Base-by-base conservation (phyloP, 2,113 vertebrate species). In the Murina feae region DNA sequence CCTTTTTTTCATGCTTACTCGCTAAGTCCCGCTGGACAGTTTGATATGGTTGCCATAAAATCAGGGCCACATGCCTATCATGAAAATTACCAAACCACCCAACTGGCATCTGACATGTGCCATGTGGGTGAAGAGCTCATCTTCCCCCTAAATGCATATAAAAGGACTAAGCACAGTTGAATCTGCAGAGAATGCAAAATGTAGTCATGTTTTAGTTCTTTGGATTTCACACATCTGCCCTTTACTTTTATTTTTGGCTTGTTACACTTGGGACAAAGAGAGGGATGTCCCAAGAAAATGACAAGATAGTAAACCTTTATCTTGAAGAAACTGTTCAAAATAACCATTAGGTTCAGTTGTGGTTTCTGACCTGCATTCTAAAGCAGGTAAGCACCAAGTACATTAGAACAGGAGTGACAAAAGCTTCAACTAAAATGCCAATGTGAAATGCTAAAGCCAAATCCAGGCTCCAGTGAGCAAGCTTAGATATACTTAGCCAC, bases 1-100 rank as follows among this genome's bases (percentile, higher is more conserved):
- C 79, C 89, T 97, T 97, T 96, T 91, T 42, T 84, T 97, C 86
- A 98, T 65, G 84, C 86, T 97, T 94, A 89, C 82, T 93, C 96
- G 93, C 94, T 97, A 95, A 97, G 97, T 93, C 90, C 94, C 91
- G 82, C 80, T 80, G 87, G 71, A 92, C 42, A 17, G 30, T 47
- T 37, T 81, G 58, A 88, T 88, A 35, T 0, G n/a, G 44, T 75
- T 95, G 93, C 55, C 94, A 60, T 17, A 90, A 47, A 93, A 78
- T 66, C 85, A 88, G 96, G 89, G 11, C 65, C 90, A 95, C 91
- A 95, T 86, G 72, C 86, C 84, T 35, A 28, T 55, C 53, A 35
- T 10, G 32, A 18, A 92, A 49, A 53, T 49, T 30, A 88, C 14
- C 47, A 35, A 71, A 53, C 5, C 80, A 79, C 30, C 20, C 32